Conservation (phyloP, 2,888 invertebrate species). For the Philereme transversata region DNA sequence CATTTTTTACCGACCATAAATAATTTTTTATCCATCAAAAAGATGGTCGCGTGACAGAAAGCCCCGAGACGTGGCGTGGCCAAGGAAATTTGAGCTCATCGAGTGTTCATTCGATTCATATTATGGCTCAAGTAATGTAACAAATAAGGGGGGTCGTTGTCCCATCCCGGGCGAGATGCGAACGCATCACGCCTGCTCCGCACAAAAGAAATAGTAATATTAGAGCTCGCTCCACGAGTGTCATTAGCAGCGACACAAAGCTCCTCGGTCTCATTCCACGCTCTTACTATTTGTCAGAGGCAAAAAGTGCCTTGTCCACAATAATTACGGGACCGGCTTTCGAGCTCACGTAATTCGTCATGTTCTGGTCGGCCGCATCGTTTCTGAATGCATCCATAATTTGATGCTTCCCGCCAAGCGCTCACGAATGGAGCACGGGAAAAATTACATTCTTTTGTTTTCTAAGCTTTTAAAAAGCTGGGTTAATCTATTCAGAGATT, state of each 20-base stretch:
- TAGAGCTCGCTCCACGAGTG: slow-evolving; percentile 74
- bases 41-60: slow-evolving; percentile 72
- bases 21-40: slow-evolving; percentile 69
- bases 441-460: slow-evolving; percentile 45
- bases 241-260: slow-evolving; percentile 82
- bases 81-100: slow-evolving; percentile 76
- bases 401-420: slow-evolving; percentile 77
- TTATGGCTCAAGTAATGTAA: slow-evolving; percentile 78
- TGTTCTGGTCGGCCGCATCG: slow-evolving; percentile 81
- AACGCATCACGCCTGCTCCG: slow-evolving; percentile 66
- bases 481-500: slow-evolving; percentile 9
- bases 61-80: slow-evolving; percentile 51
- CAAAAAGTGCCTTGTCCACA: slow-evolving; percentile 83
- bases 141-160: slow-evolving; percentile 79
- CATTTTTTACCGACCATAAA: slow-evolving; percentile 53
- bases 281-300: slow-evolving; percentile 81
- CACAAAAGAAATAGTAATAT: slow-evolving; percentile 83
- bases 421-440: slow-evolving; percentile 65
- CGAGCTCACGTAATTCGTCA: slow-evolving; percentile 80
- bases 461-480: slow-evolving; percentile 8
- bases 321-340: slow-evolving; percentile 82
- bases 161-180: slow-evolving; percentile 63
- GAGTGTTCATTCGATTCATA: slow-evolving; percentile 77
- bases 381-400: slow-evolving; percentile 79
- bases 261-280: slow-evolving; percentile 75